Evolutionary conservation across 2,888 invertebrate genomes (phyloP).

Genomic region (Tiliacea aurago): DNA sequence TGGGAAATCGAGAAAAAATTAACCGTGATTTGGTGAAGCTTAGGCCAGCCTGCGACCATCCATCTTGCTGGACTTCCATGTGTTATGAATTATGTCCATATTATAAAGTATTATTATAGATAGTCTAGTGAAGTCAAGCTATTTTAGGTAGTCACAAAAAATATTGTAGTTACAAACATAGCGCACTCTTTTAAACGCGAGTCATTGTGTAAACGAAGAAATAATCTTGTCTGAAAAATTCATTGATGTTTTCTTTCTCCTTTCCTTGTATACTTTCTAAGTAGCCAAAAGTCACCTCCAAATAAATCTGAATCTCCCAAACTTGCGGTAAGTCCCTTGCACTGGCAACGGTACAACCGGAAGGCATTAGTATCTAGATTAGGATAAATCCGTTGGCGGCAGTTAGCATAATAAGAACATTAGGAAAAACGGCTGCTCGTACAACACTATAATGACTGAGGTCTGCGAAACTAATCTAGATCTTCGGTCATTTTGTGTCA

Average conservation of each 20-base stretch:
- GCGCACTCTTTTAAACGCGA: slow-evolving; percentile 15
- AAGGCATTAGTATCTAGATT: slow-evolving; percentile 59
- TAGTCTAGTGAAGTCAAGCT: not conserved
- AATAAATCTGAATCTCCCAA: slow-evolving; percentile 23
- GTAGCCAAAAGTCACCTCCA: not conserved
- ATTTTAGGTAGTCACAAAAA: slow-evolving; percentile 14
- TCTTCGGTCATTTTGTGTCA: slow-evolving; percentile 11
- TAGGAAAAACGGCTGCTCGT: slow-evolving; percentile 46
- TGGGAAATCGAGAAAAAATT: slow-evolving; percentile 27
- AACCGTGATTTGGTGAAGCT: slow-evolving; percentile 1
- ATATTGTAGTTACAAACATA: slow-evolving; percentile 2
- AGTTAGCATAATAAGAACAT: slow-evolving; percentile 65
- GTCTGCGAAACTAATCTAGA: slow-evolving; percentile 33
- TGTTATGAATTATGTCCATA: slow-evolving; percentile 26
- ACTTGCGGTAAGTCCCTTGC: slow-evolving; percentile 32
- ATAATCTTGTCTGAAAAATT: slow-evolving; percentile 23
- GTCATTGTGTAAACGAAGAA: slow-evolving; percentile 5
- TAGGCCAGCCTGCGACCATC: slow-evolving; percentile 7
- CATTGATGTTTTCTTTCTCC: slow-evolving; percentile 3
- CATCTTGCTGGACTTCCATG: slow-evolving; percentile 15
- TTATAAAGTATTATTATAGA: slow-evolving; percentile 9
- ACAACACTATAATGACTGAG: slow-evolving; percentile 32
- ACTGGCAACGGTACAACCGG: slow-evolving; percentile 48
- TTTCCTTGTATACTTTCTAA: slow-evolving; percentile 16
- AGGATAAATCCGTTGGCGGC: slow-evolving; percentile 62